Evolutionary conservation across 2,797 vertebrate species (phyloP), one percentile per base, ranked within the genome.

Genomic region (Sciurus carolinensis): DNA sequence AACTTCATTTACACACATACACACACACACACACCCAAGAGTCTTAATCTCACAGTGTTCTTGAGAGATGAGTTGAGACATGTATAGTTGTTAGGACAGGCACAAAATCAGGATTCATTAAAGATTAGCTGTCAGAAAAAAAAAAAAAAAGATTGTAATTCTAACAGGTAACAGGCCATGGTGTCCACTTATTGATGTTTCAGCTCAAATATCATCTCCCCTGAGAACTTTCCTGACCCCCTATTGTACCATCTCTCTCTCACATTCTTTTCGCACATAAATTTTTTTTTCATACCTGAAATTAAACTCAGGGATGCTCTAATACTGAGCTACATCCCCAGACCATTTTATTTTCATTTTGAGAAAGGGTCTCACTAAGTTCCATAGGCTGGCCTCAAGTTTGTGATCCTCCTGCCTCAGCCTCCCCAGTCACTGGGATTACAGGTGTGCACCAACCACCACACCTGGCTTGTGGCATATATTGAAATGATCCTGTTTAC

Each of bases 171-270:
- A 47, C 24, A 59, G 47, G 52, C 76, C 66, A 50, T 7, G 0
- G 30, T 44, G 59, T 72, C 54, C 1, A 22, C 47, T 80, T 54
- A 62, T 17, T 66, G 77, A 77, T 77, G 67, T 81, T 77, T 93
- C 14, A 15, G 72, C 91, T 91, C 93, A 94, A 59, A 94, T 71
- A 64, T 42, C 71, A 64, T 14, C 44, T 97, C 62, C 72, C 47
- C 22, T 39, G 87, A 67, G 71, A 54, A 44, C 28, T 30, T 24
- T 39, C 30, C 69, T 52, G 36, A 67, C 17, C 24, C 50, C 10
- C 50, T 15, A 2, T 7, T 69, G 28, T 17, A 24, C 64, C 9
- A 15, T 50, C 75, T 57, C 69, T 64, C 66, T 33, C 13, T 18
- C 1, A 39, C 13, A 3, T 13, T 64, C n/a, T 0, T 18, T 7